phyloP scores from a whole-genome alignment of 2,113 vertebrate genomes.

The Nycticryphes semicollaris region DNA sequence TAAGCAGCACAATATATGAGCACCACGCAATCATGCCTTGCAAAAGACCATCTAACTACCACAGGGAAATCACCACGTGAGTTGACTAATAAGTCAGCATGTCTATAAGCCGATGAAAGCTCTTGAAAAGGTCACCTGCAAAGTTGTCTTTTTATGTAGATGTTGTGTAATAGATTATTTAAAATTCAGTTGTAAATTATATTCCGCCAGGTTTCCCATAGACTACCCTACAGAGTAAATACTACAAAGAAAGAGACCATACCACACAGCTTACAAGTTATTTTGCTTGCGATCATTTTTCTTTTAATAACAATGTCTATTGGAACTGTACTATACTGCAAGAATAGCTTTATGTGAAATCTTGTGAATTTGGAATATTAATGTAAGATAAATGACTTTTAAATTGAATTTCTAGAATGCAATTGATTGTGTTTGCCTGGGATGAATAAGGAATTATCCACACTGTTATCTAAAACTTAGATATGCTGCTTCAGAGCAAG shows the following conservation, averaged over 20 bases:
- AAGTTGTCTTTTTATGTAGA: neutral
- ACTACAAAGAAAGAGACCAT: neutral
- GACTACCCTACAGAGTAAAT: neutral
- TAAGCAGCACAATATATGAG: neutral
- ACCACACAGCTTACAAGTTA: neutral
- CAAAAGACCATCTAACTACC: neutral
- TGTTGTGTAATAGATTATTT: neutral
- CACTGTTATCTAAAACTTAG: conserved; percentile 61
- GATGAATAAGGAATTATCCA: conserved; percentile 71
- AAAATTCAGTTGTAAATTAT: neutral
- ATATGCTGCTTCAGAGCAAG: conserved; percentile 61
- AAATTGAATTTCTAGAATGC: conserved; percentile 71
- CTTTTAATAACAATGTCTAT: conserved; percentile 49
- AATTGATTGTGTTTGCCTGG: conserved; percentile 63
- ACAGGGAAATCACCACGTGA: neutral
- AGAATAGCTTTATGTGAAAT: conserved; percentile 54
- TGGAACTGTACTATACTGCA: conserved; percentile 58
- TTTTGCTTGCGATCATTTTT: conserved; percentile 45
- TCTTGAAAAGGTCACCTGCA: neutral
- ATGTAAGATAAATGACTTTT: conserved; percentile 72
- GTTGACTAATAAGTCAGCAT: neutral
- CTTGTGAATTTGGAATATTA: conserved; percentile 72
- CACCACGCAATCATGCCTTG: neutral
- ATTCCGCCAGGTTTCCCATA: neutral
- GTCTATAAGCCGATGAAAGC: neutral